A percentile compares a stretch with the other conserved stretches of the same genome.
phyloP scores from a whole-genome alignment of 2,797 vertebrate species.

The Spinus olivaceus region DNA sequence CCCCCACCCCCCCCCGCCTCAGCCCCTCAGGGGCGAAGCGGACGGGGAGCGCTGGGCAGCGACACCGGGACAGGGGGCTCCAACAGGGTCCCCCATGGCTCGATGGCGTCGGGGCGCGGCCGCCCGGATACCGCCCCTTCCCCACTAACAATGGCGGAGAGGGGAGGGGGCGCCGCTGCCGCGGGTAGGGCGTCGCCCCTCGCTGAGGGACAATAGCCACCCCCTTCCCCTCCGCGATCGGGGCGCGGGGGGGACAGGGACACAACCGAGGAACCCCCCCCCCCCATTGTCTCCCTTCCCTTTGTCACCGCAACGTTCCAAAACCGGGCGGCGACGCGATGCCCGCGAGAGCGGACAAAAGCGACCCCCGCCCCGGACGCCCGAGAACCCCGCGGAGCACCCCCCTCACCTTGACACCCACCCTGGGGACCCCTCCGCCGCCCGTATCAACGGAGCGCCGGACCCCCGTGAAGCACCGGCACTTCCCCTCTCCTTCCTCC shows the following conservation, averaged over 20 bases:
- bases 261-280: neutral
- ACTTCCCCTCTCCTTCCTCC: no score
- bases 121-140: conserved; percentile 25
- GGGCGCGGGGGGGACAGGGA: no score
- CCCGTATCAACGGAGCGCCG: no score
- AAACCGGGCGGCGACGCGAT: neutral
- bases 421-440: neutral
- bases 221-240: neutral
- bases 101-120: neutral
- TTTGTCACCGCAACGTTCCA: neutral
- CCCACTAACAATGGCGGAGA: conserved; percentile 62
- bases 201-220: neutral
- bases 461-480: no score
- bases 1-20: neutral
- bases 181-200: conserved; percentile 21
- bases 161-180: conserved; percentile 5
- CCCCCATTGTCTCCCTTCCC: neutral
- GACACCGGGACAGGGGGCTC: neutral
- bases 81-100: neutral
- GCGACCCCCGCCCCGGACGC: no score
- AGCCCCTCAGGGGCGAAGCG: neutral
- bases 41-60: neutral
- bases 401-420: neutral
- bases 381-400: no score
- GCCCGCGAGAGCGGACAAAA: neutral